Conservation (phyloP, 2,888 invertebrate species). For the Agonopterix alstromeriana region DNA sequence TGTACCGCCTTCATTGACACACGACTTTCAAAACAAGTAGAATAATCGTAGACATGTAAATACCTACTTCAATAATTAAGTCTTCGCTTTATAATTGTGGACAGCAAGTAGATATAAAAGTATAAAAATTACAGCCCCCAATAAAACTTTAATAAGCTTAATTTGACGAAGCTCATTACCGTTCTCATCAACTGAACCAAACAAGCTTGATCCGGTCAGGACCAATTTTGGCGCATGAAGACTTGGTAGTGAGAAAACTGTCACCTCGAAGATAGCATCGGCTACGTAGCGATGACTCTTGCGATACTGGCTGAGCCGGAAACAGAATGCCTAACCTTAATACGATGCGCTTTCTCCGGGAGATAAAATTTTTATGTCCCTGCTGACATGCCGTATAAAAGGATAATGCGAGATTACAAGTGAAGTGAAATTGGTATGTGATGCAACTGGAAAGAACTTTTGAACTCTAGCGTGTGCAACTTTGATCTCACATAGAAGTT, state of each 20-base stretch:
- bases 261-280: constrained; percentile 3
- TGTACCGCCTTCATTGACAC: no score
- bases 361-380: constrained; percentile 44
- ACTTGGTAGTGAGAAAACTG: constrained; percentile 6
- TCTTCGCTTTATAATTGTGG: no score
- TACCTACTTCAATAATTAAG: no score
- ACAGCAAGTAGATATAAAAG: no score
- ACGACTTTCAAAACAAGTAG: no score
- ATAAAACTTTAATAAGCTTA: not conserved
- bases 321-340: constrained; percentile 23
- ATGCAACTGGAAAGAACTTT: no score
- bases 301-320: constrained; percentile 7
- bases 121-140: no score
- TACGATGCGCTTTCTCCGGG: constrained; percentile 40
- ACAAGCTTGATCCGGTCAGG: constrained; percentile 5
- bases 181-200: not conserved
- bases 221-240: constrained; percentile 4
- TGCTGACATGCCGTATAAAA: constrained; percentile 28
- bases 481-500: not conserved
- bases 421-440: constrained; percentile 32
- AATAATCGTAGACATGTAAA: no score
- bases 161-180: not conserved
- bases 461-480: no score
- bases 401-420: constrained; percentile 33
- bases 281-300: not conserved